Evolutionary conservation across 2,888 invertebrate species (phyloP).

Genomic region (Sesia bembeciformis): DNA sequence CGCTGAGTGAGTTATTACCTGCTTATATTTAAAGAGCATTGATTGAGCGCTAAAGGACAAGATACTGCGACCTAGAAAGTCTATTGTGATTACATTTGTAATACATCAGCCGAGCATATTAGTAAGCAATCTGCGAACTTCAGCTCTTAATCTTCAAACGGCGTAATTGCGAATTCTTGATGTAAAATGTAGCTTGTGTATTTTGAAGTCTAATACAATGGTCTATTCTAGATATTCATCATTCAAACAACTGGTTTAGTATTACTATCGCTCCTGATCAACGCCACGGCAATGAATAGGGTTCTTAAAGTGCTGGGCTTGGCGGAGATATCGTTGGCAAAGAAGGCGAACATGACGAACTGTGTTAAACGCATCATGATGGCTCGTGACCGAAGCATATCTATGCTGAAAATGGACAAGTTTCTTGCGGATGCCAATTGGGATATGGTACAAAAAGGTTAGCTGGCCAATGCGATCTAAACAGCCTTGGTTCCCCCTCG

Average conservation of each 20-base stretch:
- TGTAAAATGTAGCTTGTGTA: too few relatives aligned
- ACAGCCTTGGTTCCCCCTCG: too few relatives aligned
- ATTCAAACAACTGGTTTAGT: slow-evolving; percentile 75
- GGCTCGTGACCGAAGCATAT: slow-evolving; percentile 64
- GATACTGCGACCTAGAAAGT: too few relatives aligned
- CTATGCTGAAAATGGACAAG: slow-evolving; percentile 76
- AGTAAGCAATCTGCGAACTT: too few relatives aligned
- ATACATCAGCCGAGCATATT: too few relatives aligned
- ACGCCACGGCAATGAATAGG: slow-evolving; percentile 70
- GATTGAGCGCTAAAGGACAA: too few relatives aligned
- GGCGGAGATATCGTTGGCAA: slow-evolving; percentile 63
- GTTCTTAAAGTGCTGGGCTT: slow-evolving; percentile 68
- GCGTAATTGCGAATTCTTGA: too few relatives aligned
- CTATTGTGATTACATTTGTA: too few relatives aligned
- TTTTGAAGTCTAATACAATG: too few relatives aligned
- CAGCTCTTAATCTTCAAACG: too few relatives aligned
- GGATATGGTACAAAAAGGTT: slow-evolving; percentile 67
- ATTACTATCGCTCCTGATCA: slow-evolving; percentile 70
- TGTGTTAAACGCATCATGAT: slow-evolving; percentile 64
- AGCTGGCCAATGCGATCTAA: background rate
- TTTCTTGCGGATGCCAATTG: slow-evolving; percentile 78
- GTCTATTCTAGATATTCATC: slow-evolving; percentile 49
- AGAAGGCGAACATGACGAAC: slow-evolving; percentile 72
- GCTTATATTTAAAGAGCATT: too few relatives aligned
- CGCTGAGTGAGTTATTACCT: too few relatives aligned